Percentiles rank a stretch among this genome's conserved stretches.
Conservation (phyloP, 2,113 vertebrate species). For the Leptodactylus fuscus region DNA sequence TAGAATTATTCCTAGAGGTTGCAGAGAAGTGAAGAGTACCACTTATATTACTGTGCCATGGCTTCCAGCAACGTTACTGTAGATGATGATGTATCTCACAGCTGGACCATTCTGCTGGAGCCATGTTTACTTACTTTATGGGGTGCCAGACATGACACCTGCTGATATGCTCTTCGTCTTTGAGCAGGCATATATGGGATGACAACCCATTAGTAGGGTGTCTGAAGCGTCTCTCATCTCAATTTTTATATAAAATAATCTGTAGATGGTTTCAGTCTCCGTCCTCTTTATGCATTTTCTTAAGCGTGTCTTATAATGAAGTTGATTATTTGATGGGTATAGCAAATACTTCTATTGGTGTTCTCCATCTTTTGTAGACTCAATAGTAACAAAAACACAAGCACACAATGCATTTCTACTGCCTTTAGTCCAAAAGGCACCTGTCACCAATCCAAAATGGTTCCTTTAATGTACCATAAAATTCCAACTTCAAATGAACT, state of each 20-base stretch:
- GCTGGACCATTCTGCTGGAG: constrained; percentile 34
- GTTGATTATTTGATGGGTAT: not conserved
- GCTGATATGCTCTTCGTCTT: constrained; percentile 33
- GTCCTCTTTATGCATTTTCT: not conserved
- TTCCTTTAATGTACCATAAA: constrained; percentile 56
- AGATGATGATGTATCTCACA: constrained; percentile 32
- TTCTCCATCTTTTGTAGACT: not conserved
- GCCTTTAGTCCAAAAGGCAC: constrained; percentile 34
- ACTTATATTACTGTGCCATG: constrained; percentile 22
- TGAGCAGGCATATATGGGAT: constrained; percentile 14
- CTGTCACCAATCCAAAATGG: constrained; percentile 56
- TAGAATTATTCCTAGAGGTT: constrained; percentile 43
- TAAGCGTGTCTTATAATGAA: not conserved
- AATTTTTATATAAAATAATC: not conserved
- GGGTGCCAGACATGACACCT: constrained; percentile 33
- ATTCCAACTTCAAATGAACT: constrained; percentile 49
- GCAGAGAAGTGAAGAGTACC: constrained; percentile 21
- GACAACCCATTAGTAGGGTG: constrained; percentile 8
- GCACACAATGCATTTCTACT: constrained; percentile 11
- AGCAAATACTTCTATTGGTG: not conserved
- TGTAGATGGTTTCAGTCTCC: not conserved
- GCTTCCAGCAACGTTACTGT: constrained; percentile 39
- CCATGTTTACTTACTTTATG: constrained; percentile 34
- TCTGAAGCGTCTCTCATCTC: not conserved
- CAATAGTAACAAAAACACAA: not conserved